Evolutionary conservation across 2,113 vertebrate genomes (phyloP).

Genomic region (Mustelus asterias): DNA sequence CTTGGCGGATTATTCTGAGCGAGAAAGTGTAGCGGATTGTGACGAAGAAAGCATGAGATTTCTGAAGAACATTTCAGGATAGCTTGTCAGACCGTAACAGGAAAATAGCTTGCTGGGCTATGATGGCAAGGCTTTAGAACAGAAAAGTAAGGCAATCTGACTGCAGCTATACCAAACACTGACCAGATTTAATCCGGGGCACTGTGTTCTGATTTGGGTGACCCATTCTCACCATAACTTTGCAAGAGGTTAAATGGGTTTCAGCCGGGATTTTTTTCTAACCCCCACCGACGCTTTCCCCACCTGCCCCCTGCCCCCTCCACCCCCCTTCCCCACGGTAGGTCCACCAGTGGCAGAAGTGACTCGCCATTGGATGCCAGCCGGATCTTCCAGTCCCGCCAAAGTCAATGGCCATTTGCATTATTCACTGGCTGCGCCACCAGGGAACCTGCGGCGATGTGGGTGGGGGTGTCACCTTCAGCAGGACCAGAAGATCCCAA

Average conservation of each 20-base stretch:
- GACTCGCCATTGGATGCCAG: too few species aligned
- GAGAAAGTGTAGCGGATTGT: background rate
- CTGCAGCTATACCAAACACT: background rate
- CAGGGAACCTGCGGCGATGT: too few species aligned
- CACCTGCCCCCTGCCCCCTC: too few species aligned
- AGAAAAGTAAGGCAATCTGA: background rate
- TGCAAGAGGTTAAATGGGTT: background rate
- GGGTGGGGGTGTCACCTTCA: too few species aligned
- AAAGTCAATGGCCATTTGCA: too few species aligned
- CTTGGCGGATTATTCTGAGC: background rate
- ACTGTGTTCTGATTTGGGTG: background rate
- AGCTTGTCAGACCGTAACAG: background rate
- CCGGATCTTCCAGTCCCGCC: too few species aligned
- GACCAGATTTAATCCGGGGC: background rate
- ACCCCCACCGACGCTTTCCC: too few species aligned
- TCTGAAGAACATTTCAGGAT: background rate
- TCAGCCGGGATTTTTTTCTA: background rate
- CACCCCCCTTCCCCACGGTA: too few species aligned
- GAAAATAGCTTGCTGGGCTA: background rate
- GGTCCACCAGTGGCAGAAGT: too few species aligned
- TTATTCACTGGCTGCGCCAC: too few species aligned
- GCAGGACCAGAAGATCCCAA: too few species aligned
- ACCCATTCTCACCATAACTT: background rate
- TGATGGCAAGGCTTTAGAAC: background rate
- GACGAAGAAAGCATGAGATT: background rate